These are phyloP conservation scores for Carcina quercana DNA, from an alignment of 2,888 invertebrate species.

Conservation along the genomic window DNA sequence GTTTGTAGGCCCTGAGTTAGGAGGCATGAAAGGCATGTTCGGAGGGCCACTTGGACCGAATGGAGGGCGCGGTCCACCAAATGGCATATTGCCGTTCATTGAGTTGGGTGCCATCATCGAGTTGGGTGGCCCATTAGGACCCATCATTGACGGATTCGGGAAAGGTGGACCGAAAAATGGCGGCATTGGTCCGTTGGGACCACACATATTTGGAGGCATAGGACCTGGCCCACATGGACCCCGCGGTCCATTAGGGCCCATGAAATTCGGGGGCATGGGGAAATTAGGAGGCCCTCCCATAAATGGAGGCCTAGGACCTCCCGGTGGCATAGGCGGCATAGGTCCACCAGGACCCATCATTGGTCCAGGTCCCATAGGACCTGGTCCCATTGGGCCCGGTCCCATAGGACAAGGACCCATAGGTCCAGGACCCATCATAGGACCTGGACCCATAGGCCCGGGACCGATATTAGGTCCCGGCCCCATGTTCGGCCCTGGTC, in stretches of 20 bases:
- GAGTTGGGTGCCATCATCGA: conserved; percentile 38
- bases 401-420: conserved; percentile 25
- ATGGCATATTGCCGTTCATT: conserved; percentile 42
- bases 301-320: conserved; percentile 31
- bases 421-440: conserved; percentile 26
- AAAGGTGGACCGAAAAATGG: conserved; percentile 37
- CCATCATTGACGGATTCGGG: conserved; percentile 29
- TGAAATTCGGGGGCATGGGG: conserved; percentile 54
- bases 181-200: conserved; percentile 37
- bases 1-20: conserved; percentile 29
- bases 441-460: conserved; percentile 15
- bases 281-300: conserved; percentile 56
- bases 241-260: conserved; percentile 52
- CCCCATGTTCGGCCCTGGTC: conserved; percentile 14
- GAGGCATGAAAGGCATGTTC: conserved; percentile 44
- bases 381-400: conserved; percentile 25
- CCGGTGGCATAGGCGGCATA: conserved; percentile 23
- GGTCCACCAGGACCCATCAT: conserved; percentile 20
- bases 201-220: conserved; percentile 37
- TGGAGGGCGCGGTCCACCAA: conserved; percentile 51
- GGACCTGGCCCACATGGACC: conserved; percentile 20
- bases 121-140: conserved; percentile 38
- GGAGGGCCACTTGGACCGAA: conserved; percentile 49
- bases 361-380: conserved; percentile 15
- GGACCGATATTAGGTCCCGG: conserved; percentile 12